Evolutionary conservation across 2,797 vertebrate species (phyloP).

Genomic region (Typhlichthys subterraneus): DNA sequence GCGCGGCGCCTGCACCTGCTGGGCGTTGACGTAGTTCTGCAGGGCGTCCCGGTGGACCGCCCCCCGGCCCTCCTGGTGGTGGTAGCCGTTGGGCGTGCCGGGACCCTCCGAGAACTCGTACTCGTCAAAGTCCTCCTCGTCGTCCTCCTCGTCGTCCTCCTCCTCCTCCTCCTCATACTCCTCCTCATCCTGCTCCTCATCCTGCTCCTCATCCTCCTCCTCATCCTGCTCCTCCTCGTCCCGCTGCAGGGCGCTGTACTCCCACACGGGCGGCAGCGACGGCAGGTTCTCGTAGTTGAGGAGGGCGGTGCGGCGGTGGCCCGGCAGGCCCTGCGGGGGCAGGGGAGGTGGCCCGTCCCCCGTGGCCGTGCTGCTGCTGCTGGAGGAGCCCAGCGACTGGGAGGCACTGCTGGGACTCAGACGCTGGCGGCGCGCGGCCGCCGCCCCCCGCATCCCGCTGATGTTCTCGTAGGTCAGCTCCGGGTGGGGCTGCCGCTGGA

Average conservation of each 20-base stretch:
- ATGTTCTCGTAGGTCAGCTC: slow-evolving; percentile 92
- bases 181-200: slow-evolving; percentile 79
- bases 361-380: slow-evolving; percentile 83
- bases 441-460: slow-evolving; percentile 74
- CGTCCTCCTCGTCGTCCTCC: slow-evolving; percentile 80
- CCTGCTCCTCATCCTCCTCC: slow-evolving; percentile 78
- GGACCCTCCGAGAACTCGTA: slow-evolving; percentile 82
- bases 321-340: slow-evolving; percentile 74
- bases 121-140: slow-evolving; percentile 81
- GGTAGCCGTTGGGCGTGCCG: slow-evolving; percentile 87
- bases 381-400: slow-evolving; percentile 82
- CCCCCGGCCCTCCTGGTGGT: slow-evolving; percentile 81
- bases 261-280: slow-evolving; percentile 93
- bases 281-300: slow-evolving; percentile 98
- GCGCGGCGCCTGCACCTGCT: slow-evolving; percentile 72
- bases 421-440: slow-evolving; percentile 73
- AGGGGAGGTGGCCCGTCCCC: slow-evolving; percentile 78
- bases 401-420: slow-evolving; percentile 80
- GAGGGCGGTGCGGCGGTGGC: slow-evolving; percentile 86
- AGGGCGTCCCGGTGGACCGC: slow-evolving; percentile 84
- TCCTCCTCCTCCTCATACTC: slow-evolving; percentile 80
- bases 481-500: slow-evolving; percentile 81
- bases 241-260: slow-evolving; percentile 84
- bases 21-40: slow-evolving; percentile 89
- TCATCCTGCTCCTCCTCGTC: slow-evolving; percentile 77